Conservation (phyloP, 2,113 vertebrate genomes). For the Petromus typicus region DNA sequence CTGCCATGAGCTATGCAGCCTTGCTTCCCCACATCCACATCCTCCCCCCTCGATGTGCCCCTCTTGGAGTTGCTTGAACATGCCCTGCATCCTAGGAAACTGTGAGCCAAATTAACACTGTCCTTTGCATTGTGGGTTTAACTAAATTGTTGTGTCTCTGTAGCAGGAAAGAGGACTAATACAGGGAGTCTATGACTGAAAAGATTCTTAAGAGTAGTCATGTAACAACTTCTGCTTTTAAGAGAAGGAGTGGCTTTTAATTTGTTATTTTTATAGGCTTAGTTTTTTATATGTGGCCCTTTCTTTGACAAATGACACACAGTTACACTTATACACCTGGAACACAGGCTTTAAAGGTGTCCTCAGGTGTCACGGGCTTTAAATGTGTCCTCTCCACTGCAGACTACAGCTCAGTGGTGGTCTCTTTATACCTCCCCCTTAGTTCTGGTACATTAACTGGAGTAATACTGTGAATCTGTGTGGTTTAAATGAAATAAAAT, state of each 20-base stretch:
- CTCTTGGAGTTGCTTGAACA: too few relatives aligned
- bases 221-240: conserved; percentile 16
- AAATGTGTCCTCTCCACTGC: background rate
- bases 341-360: background rate
- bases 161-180: background rate
- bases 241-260: conserved; percentile 33
- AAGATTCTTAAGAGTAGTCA: background rate
- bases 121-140: background rate
- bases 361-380: background rate
- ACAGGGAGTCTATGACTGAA: background rate
- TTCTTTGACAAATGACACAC: background rate
- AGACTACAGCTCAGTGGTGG: background rate
- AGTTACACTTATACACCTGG: background rate
- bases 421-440: background rate
- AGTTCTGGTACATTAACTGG: background rate
- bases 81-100: background rate
- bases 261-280: background rate
- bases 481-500: conserved; percentile 51
- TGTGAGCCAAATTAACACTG: background rate
- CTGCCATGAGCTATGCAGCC: background rate
- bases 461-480: background rate
- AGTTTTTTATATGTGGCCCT: background rate
- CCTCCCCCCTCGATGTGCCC: too few relatives aligned
- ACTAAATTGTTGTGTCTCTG: background rate
- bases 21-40: too few relatives aligned